phyloP scores from a whole-genome alignment of 2,113 vertebrate species.

The Xiphias gladius region DNA sequence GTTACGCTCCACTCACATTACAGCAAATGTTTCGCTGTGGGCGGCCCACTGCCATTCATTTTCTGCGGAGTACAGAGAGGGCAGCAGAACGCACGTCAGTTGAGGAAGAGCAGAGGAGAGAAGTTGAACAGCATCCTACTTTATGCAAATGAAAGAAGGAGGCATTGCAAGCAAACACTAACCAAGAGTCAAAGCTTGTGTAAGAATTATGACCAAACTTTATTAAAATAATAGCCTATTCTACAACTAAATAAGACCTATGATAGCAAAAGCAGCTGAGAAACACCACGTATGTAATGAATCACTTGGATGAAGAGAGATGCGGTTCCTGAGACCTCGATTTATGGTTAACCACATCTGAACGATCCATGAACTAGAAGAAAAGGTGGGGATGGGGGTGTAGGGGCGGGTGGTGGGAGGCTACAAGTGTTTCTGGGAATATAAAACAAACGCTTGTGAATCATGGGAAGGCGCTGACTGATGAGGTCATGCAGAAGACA shows the following conservation, averaged over 20 bases:
- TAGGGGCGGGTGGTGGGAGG: background rate
- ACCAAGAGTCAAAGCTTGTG: constrained; percentile 18
- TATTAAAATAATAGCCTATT: constrained; percentile 35
- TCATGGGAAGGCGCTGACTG: constrained; percentile 65
- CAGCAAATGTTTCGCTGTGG: constrained; percentile 65
- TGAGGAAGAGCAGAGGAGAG: constrained; percentile 33
- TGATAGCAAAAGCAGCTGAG: constrained; percentile 48
- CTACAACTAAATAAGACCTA: constrained; percentile 28
- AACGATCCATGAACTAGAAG: constrained; percentile 55
- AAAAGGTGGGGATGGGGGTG: constrained; percentile 49
- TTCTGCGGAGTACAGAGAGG: constrained; percentile 44
- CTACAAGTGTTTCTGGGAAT: constrained; percentile 75
- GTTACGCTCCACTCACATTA: constrained; percentile 71
- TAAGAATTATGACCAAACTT: constrained; percentile 34
- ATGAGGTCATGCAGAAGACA: constrained; percentile 77
- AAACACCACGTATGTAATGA: constrained; percentile 66
- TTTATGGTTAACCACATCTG: constrained; percentile 78
- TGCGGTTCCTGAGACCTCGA: constrained; percentile 68
- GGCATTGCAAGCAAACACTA: background rate
- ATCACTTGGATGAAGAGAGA: constrained; percentile 67
- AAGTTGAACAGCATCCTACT: constrained; percentile 49
- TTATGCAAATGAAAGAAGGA: constrained; percentile 50
- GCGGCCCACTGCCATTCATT: constrained; percentile 67
- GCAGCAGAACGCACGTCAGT: constrained; percentile 33
- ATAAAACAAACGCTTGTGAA: constrained; percentile 65